A percentile compares a stretch with the other conserved stretches of the same genome.
Evolutionary conservation across 2,113 vertebrate genomes (phyloP).

Genomic region (Plestiodon gilberti): DNA sequence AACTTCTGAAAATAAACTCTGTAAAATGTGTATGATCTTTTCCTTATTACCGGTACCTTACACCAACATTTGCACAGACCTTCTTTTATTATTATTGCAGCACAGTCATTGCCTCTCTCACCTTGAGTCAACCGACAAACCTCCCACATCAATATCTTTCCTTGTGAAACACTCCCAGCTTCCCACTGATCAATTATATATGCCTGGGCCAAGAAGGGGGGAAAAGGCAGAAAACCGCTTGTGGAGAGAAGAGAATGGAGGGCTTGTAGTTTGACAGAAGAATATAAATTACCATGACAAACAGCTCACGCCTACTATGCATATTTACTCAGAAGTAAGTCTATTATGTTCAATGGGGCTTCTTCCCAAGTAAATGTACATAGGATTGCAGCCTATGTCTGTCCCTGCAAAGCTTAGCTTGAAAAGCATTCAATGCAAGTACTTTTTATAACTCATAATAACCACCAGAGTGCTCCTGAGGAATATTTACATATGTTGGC

Average conservation of each 20-base stretch:
- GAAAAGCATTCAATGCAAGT: too few relatives aligned
- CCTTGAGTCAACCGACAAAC: constrained; percentile 33
- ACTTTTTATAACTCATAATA: too few relatives aligned
- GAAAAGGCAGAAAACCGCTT: too few relatives aligned
- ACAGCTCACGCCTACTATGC: too few relatives aligned
- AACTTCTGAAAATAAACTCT: constrained; percentile 57
- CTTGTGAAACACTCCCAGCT: constrained; percentile 4
- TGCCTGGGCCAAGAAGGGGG: too few relatives aligned
- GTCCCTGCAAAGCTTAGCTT: too few relatives aligned
- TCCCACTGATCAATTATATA: constrained; percentile 12
- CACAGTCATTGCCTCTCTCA: background rate
- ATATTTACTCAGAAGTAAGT: too few relatives aligned
- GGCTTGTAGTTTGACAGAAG: constrained; percentile 30
- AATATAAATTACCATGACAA: background rate
- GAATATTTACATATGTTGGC: too few relatives aligned
- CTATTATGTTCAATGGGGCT: too few relatives aligned
- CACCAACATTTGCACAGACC: background rate
- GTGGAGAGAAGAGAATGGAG: background rate
- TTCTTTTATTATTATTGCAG: background rate
- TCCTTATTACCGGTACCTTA: constrained; percentile 12
- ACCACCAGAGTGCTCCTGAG: too few relatives aligned
- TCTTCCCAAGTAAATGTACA: too few relatives aligned
- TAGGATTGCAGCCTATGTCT: too few relatives aligned
- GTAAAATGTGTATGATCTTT: constrained; percentile 1
- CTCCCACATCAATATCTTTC: background rate